Conservation (phyloP, 1,140 invertebrate species). For the Coptotermes formosanus region DNA sequence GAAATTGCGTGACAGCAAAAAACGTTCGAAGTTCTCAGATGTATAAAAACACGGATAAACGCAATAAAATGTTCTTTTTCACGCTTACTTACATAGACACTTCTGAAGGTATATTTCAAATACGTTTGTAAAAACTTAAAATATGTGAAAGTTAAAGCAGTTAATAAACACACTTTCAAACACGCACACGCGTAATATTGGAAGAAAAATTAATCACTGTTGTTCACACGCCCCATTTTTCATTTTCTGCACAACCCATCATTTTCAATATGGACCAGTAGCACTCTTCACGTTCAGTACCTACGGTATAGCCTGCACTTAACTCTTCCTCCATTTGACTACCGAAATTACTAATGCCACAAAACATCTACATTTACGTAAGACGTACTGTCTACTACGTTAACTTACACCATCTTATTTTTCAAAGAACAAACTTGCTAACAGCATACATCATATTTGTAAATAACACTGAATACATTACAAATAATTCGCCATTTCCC, state of each 20-base stretch:
- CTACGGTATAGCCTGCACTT: background rate
- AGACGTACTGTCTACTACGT: background rate
- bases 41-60: background rate
- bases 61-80: background rate
- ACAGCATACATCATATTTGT: background rate
- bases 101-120: too few species aligned
- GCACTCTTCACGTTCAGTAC: background rate
- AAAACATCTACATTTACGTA: background rate
- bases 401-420: background rate
- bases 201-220: background rate
- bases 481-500: background rate
- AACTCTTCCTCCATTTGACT: background rate
- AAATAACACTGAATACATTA: background rate
- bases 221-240: background rate
- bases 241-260: background rate
- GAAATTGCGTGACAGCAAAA: background rate
- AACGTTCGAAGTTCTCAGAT: background rate
- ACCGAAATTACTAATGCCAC: background rate
- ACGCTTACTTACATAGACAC: too few species aligned
- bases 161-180: background rate
- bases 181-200: background rate
- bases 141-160: background rate
- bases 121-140: too few species aligned
- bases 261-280: background rate
- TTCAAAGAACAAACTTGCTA: background rate